Percentiles rank a stretch among this genome's conserved stretches.
Evolutionary conservation across 2,113 vertebrate genomes (phyloP).

Genomic region (Neoarius graeffei): DNA sequence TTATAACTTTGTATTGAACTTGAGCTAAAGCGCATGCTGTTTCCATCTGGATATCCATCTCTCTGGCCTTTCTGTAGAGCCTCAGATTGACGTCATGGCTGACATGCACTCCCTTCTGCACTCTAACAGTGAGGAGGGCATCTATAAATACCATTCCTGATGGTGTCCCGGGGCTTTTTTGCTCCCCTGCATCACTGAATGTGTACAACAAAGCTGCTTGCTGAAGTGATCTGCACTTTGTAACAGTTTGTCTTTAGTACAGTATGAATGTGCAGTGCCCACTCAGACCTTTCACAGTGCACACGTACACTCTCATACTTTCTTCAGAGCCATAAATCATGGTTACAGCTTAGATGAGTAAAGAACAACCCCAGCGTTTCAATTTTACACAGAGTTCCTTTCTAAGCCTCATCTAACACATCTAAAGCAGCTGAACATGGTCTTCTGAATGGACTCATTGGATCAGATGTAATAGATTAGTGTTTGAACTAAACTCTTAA

Average conservation of each 20-base stretch:
- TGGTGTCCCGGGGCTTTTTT: conserved; percentile 6
- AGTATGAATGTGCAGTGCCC: background rate
- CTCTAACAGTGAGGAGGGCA: background rate
- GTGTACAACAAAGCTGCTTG: background rate
- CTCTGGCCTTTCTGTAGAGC: conserved; percentile 3
- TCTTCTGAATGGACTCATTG: background rate
- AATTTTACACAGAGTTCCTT: background rate
- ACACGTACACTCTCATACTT: background rate
- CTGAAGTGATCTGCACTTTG: conserved; percentile 6
- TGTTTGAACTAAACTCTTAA: background rate
- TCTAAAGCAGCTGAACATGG: background rate
- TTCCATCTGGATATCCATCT: conserved; percentile 25
- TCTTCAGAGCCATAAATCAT: background rate
- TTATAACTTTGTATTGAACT: conserved; percentile 23
- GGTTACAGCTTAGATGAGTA: background rate
- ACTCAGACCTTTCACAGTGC: background rate
- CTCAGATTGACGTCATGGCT: conserved; percentile 14
- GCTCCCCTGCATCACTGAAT: conserved; percentile 5
- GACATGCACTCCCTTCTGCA: conserved; percentile 5
- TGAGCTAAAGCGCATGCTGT: conserved; percentile 28
- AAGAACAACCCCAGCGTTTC: background rate
- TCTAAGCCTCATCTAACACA: background rate
- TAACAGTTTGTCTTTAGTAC: background rate
- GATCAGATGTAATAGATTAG: background rate
- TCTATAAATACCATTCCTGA: conserved; percentile 26